Conservation (phyloP, 2,888 invertebrate species). For the Agriotes lineatus region DNA sequence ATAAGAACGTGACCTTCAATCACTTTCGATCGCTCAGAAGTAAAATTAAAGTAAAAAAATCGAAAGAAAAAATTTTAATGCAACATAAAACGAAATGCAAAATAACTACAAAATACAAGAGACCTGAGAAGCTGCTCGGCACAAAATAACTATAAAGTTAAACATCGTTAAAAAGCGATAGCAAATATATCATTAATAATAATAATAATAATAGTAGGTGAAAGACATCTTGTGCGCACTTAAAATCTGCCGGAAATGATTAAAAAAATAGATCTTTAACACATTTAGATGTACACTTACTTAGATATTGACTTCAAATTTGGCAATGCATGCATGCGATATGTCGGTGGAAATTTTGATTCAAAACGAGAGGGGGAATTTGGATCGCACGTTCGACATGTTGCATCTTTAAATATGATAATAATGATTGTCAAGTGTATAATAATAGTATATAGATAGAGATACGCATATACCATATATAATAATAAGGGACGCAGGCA, state of each 20-base stretch:
- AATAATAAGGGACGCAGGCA: conserved; percentile 47
- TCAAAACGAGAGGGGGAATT: conserved; percentile 44
- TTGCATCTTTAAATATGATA: conserved; percentile 54
- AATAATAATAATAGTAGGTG: conserved; percentile 40
- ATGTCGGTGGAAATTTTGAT: conserved; percentile 57
- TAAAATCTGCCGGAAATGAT: conserved; percentile 52
- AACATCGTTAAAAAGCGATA: conserved; percentile 42
- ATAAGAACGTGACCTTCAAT: too few species aligned
- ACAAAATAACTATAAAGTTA: conserved; percentile 33
- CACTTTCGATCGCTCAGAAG: conserved; percentile 7
- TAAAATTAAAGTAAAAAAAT: conserved; percentile 49
- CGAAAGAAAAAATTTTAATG: conserved; percentile 55
- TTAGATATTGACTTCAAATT: conserved; percentile 77
- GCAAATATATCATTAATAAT: conserved; percentile 40
- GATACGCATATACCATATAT: conserved; percentile 56
- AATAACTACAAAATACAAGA: conserved; percentile 45
- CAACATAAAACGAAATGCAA: conserved; percentile 53
- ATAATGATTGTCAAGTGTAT: conserved; percentile 66
- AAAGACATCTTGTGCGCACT: conserved; percentile 62
- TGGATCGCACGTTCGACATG: conserved; percentile 43
- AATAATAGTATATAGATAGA: conserved; percentile 56
- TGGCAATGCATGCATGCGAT: conserved; percentile 69
- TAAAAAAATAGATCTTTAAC: conserved; percentile 68
- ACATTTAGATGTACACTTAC: conserved; percentile 68
- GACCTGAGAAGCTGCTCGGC: conserved; percentile 56